Percentiles rank a stretch among this genome's conserved stretches.
phyloP scores from a whole-genome alignment of 2,113 vertebrate genomes.

The Columbina picui region DNA sequence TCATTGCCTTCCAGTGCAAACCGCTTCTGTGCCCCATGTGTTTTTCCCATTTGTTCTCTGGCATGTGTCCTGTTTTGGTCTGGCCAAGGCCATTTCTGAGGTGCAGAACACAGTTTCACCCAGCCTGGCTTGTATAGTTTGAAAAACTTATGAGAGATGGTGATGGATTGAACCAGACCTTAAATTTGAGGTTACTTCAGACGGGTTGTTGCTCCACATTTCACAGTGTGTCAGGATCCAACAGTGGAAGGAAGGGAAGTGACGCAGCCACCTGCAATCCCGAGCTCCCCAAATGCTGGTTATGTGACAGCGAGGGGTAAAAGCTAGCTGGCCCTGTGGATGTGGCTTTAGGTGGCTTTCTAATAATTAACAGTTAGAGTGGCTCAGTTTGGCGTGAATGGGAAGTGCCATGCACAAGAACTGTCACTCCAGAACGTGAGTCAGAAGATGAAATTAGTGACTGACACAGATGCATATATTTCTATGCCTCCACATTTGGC shows the following conservation, averaged over 20 bases:
- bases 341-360: neutral
- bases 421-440: neutral
- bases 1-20: neutral
- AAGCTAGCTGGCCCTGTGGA: neutral
- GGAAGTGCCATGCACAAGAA: neutral
- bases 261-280: neutral
- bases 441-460: constrained; percentile 15
- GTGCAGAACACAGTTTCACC: neutral
- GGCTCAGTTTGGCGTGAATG: neutral
- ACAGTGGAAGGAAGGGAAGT: neutral
- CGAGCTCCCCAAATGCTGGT: neutral
- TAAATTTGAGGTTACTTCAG: neutral
- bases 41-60: neutral
- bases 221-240: neutral
- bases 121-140: neutral
- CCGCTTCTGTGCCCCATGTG: neutral
- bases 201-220: neutral
- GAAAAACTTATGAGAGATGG: neutral
- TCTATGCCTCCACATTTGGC: constrained; percentile 1
- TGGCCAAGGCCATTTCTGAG: neutral
- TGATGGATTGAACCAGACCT: neutral
- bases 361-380: neutral
- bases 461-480: constrained; percentile 29
- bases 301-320: neutral
- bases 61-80: neutral